Conservation (phyloP, 2,888 invertebrate genomes). For the Salpingus planirostris region DNA sequence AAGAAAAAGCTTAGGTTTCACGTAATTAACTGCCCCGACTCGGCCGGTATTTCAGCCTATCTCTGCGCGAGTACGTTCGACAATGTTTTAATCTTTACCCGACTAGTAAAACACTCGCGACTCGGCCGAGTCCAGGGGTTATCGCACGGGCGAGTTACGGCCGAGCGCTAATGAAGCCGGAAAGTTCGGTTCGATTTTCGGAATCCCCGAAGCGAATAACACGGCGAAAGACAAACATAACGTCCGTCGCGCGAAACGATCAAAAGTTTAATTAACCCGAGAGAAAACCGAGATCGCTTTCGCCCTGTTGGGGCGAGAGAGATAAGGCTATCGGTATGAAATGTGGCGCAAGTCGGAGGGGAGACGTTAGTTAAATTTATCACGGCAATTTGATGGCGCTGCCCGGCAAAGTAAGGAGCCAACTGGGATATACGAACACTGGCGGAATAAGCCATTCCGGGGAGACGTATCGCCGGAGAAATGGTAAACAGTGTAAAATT, state of each 20-base stretch:
- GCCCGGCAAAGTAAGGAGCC: slow-evolving; percentile 36
- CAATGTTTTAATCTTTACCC: no score
- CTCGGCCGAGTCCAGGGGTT: no score
- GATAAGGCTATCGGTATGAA: slow-evolving; percentile 37
- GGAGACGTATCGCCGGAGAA: slow-evolving; percentile 34
- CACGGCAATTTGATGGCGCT: slow-evolving; percentile 38
- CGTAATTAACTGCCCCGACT: no score
- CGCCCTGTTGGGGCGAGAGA: slow-evolving; percentile 26
- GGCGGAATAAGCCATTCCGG: slow-evolving; percentile 36
- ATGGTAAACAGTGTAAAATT: slow-evolving; percentile 37
- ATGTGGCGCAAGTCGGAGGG: slow-evolving; percentile 37
- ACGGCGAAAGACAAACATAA: slow-evolving; percentile 31
- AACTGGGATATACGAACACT: slow-evolving; percentile 32
- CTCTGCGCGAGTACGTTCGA: no score
- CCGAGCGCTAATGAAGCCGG: no score
- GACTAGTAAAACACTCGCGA: no score
- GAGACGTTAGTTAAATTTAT: slow-evolving; percentile 41
- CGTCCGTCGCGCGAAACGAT: slow-evolving; percentile 34
- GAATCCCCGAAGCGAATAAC: no score
- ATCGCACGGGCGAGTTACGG: no score
- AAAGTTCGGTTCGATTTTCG: no score
- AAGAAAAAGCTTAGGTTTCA: no score
- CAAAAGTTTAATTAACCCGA: slow-evolving; percentile 38
- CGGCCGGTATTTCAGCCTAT: no score
- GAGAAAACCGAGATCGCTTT: slow-evolving; percentile 22